Conservation (phyloP, 1,140 invertebrate genomes). For the Gonioctena quinquepunctata region DNA sequence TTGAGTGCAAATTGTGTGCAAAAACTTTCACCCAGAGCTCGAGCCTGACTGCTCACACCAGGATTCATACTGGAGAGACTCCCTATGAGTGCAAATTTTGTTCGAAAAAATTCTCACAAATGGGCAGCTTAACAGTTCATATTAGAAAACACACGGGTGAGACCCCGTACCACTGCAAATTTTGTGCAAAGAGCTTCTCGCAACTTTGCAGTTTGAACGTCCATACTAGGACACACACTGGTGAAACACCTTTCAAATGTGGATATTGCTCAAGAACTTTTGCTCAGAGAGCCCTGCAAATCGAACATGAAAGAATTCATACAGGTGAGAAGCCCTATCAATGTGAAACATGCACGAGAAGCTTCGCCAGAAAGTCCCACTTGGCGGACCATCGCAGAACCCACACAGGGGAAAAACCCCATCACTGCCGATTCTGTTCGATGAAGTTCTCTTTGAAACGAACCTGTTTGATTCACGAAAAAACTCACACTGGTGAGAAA, state of each 20-base stretch:
- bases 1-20: not conserved
- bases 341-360: too few species aligned
- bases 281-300: too few species aligned
- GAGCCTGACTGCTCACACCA: not conserved
- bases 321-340: too few species aligned
- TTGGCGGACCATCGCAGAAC: slow-evolving; percentile 60
- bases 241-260: too few species aligned
- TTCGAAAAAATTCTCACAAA: not conserved
- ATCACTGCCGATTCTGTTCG: slow-evolving; percentile 63
- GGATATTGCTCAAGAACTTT: too few species aligned
- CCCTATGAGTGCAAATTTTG: not conserved
- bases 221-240: not conserved
- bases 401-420: slow-evolving; percentile 63
- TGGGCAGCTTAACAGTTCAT: not conserved
- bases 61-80: not conserved
- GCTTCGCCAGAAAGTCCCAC: too few species aligned
- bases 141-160: not conserved
- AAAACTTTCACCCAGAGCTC: not conserved
- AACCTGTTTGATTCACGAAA: not conserved
- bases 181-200: not conserved
- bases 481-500: not conserved
- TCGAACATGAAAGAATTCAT: too few species aligned
- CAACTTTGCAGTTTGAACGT: not conserved
- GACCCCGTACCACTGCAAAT: not conserved
- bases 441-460: slow-evolving; percentile 45